Conservation (phyloP, 2,113 vertebrate species). For the Cryptotis parvus region DNA sequence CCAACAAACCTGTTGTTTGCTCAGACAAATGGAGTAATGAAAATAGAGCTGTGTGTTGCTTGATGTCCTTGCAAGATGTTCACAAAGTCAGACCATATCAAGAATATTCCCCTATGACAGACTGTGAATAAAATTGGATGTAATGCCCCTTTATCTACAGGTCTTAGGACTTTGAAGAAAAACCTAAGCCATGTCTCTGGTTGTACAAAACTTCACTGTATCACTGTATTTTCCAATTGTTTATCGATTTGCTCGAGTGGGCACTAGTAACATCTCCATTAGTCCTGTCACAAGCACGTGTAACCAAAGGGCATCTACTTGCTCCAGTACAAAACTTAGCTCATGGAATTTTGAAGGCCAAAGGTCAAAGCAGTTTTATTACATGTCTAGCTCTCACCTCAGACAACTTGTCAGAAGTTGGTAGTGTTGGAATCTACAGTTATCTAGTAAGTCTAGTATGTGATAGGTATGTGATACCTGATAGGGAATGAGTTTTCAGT, state of each 20-base stretch:
- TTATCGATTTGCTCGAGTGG: too few species aligned
- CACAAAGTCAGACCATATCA: not conserved
- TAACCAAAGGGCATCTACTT: too few species aligned
- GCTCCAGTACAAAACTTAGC: too few species aligned
- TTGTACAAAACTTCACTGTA: too few species aligned
- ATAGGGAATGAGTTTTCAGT: conserved; percentile 12
- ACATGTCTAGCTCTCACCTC: not conserved
- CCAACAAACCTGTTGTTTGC: not conserved
- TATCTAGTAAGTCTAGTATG: not conserved
- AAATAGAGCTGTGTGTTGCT: not conserved
- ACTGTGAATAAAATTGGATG: not conserved
- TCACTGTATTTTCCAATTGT: too few species aligned
- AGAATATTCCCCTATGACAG: not conserved
- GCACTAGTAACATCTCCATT: too few species aligned
- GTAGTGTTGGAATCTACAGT: not conserved
- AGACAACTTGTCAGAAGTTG: not conserved
- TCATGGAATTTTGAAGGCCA: not conserved
- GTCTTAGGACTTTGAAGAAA: not conserved
- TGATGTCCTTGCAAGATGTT: not conserved
- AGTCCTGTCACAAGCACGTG: too few species aligned
- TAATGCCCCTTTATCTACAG: not conserved
- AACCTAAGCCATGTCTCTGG: not conserved
- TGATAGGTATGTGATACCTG: too few species aligned
- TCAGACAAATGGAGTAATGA: not conserved
- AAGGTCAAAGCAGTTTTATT: conserved; percentile 25